A percentile compares a stretch with the other conserved stretches of the same genome.
Conservation (phyloP, 2,888 invertebrate species). For the Syrphus vitripennis region DNA sequence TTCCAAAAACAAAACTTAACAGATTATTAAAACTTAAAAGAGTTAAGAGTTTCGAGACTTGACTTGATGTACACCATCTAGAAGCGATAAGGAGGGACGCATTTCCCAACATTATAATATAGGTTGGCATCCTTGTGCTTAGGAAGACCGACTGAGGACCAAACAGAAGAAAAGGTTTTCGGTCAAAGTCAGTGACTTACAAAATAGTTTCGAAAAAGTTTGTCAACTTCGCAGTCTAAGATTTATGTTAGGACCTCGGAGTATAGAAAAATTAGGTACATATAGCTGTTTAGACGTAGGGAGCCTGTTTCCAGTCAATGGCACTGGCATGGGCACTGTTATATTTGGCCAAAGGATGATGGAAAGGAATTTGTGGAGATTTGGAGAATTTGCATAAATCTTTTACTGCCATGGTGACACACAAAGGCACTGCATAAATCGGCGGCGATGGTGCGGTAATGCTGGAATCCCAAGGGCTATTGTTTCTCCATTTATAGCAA, state of each 20-base stretch:
- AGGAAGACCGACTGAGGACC: not conserved
- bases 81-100: conserved; percentile 7
- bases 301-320: not conserved
- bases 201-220: conserved; percentile 53
- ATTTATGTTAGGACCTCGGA: conserved; percentile 38
- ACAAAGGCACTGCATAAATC: conserved; percentile 13
- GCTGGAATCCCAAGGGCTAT: not conserved
- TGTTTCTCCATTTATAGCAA: conserved; percentile 5
- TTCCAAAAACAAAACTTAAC: conserved; percentile 52
- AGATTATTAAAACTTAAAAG: conserved; percentile 46
- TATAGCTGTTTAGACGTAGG: conserved; percentile 33
- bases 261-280: conserved; percentile 53
- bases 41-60: conserved; percentile 33
- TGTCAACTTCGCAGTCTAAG: conserved; percentile 49
- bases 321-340: not conserved
- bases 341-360: not conserved
- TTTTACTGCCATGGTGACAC: conserved; percentile 2
- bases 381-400: conserved; percentile 52
- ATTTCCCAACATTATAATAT: not conserved
- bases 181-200: conserved; percentile 46
- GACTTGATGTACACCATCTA: not conserved
- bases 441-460: not conserved
- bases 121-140: not conserved
- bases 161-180: not conserved
- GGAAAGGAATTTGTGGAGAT: not conserved